Evolutionary conservation across 2,797 vertebrate genomes (phyloP).

Genomic region (Allobates femoralis): DNA sequence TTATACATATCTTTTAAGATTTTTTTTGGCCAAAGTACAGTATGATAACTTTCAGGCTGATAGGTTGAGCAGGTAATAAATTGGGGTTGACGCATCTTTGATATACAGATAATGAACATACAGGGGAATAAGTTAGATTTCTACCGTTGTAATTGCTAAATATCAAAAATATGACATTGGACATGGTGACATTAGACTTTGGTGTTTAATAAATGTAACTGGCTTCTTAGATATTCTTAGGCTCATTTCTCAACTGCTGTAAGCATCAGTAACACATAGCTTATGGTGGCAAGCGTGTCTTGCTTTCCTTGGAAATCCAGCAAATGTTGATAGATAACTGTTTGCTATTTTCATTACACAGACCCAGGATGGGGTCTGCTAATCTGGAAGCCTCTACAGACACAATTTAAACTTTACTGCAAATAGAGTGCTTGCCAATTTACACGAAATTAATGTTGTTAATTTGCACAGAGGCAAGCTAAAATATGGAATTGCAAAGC

Average conservation of each 20-base stretch:
- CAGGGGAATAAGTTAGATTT: too few species aligned
- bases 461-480: slow-evolving; percentile 42
- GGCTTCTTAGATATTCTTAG: neutral
- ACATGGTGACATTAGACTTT: too few species aligned
- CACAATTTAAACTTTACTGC: slow-evolving; percentile 48
- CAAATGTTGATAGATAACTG: slow-evolving; percentile 55
- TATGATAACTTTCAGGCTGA: too few species aligned
- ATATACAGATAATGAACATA: too few species aligned
- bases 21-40: too few species aligned
- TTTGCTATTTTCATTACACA: slow-evolving; percentile 54
- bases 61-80: too few species aligned
- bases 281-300: slow-evolving; percentile 14
- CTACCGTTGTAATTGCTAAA: too few species aligned
- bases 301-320: slow-evolving; percentile 4
- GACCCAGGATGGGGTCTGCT: slow-evolving; percentile 45
- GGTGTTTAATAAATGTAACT: neutral
- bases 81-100: too few species aligned
- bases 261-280: slow-evolving; percentile 21
- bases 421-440: slow-evolving; percentile 51
- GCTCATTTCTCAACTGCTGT: neutral
- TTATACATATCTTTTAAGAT: too few species aligned
- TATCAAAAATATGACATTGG: too few species aligned
- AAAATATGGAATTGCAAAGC: slow-evolving; percentile 40
- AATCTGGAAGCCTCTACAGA: slow-evolving; percentile 47
- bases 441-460: slow-evolving; percentile 46